These are phyloP conservation scores for Mycogona germanica DNA, from an alignment of 2,888 invertebrate genomes.

Conservation along the genomic window DNA sequence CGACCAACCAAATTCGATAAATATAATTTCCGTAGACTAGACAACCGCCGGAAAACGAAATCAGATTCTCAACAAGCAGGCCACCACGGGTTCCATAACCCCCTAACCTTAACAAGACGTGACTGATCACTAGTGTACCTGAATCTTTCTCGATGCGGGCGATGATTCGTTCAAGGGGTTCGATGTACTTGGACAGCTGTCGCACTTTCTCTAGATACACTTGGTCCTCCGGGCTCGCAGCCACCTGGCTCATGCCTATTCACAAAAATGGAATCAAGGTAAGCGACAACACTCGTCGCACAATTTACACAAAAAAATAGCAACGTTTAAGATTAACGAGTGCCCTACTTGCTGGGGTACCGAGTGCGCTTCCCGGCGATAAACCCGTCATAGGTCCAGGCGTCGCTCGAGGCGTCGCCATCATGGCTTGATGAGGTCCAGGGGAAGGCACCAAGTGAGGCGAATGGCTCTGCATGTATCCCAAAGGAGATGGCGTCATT, in stretches of 20 bases:
- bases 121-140: no score
- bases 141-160: constrained; percentile 40
- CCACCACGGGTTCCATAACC: neutral
- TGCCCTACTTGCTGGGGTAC: constrained; percentile 50
- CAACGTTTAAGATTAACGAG: neutral
- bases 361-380: constrained; percentile 67
- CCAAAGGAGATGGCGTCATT: constrained; percentile 19
- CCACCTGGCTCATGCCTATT: constrained; percentile 1
- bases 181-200: constrained; percentile 86
- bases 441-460: constrained; percentile 26
- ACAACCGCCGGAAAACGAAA: no score
- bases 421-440: neutral
- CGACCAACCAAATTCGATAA: no score
- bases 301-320: neutral
- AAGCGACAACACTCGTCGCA: neutral
- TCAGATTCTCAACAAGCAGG: no score
- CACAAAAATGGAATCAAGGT: neutral
- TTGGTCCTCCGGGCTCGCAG: constrained; percentile 53
- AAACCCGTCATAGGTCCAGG: constrained; percentile 39
- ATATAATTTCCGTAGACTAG: no score
- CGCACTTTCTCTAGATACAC: constrained; percentile 86
- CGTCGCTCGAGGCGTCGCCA: constrained; percentile 11
- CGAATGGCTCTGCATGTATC: constrained; percentile 24
- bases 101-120: no score
- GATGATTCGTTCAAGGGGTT: constrained; percentile 82